A percentile compares a stretch with the other conserved stretches of the same genome.
Conservation (phyloP, 2,113 vertebrate genomes). For the Channa argus region DNA sequence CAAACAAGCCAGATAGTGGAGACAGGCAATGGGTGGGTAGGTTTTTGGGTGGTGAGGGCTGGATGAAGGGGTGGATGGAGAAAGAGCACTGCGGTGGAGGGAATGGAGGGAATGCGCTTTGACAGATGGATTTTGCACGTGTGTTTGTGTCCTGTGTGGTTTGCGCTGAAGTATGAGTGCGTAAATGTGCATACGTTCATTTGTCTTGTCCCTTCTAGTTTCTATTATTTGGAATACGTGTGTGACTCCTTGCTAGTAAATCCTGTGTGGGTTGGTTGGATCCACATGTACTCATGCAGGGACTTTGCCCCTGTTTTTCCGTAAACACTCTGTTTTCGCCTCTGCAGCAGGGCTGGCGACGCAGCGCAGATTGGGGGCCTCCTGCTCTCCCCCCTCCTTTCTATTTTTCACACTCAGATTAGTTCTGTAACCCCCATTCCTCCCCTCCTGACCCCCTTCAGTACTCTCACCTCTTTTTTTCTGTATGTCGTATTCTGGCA, state of each 20-base stretch:
- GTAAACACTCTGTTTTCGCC: constrained; percentile 67
- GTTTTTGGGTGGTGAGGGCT: neutral
- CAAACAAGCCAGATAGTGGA: constrained; percentile 68
- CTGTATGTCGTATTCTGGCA: constrained; percentile 33
- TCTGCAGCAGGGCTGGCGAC: constrained; percentile 20
- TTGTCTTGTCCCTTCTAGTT: neutral
- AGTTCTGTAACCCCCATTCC: constrained; percentile 52
- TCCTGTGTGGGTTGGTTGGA: constrained; percentile 29
- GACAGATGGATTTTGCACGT: constrained; percentile 32
- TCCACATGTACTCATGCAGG: constrained; percentile 55
- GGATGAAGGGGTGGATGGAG: constrained; percentile 19
- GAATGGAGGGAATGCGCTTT: neutral
- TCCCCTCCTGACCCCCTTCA: constrained; percentile 41
- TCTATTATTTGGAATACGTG: constrained; percentile 1
- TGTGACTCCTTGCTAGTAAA: constrained; percentile 39
- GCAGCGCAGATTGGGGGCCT: constrained; percentile 32
- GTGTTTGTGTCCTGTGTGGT: constrained; percentile 31
- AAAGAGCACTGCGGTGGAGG: constrained; percentile 19
- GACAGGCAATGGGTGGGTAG: constrained; percentile 35
- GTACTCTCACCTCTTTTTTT: constrained; percentile 9
- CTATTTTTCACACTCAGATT: constrained; percentile 60
- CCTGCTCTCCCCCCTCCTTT: constrained; percentile 19
- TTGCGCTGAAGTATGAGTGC: constrained; percentile 17
- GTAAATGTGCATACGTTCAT: neutral
- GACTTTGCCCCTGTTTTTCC: constrained; percentile 69